Evolutionary conservation across 2,113 vertebrate species (phyloP).

Genomic region (Apus apus): DNA sequence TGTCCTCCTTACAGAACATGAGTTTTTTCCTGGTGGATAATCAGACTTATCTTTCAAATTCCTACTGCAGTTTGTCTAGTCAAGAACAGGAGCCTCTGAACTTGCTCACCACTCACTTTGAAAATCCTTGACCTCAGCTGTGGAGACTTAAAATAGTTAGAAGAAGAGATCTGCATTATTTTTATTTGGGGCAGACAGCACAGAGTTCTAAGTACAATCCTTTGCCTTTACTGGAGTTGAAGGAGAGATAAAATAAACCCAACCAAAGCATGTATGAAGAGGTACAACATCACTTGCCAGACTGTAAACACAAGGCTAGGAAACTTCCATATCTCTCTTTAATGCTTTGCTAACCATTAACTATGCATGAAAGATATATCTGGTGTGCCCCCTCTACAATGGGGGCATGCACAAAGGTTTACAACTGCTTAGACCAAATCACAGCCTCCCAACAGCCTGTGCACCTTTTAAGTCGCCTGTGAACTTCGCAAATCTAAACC

Average conservation of each 20-base stretch:
- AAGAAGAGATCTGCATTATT: not conserved
- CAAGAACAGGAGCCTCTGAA: not conserved
- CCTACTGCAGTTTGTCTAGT: not conserved
- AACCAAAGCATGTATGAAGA: not conserved
- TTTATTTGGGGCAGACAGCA: not conserved
- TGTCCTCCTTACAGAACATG: not conserved
- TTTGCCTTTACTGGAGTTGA: not conserved
- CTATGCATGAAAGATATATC: not conserved
- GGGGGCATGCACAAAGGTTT: not conserved
- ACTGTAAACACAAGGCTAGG: not conserved
- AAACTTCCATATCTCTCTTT: not conserved
- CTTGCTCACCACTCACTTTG: not conserved
- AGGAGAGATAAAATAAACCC: not conserved
- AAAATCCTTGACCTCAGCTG: not conserved
- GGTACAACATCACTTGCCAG: not conserved
- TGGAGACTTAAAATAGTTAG: not conserved
- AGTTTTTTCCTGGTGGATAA: not conserved
- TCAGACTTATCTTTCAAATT: not conserved
- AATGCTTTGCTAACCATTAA: not conserved
- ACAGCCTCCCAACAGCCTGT: not conserved
- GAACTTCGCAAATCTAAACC: not conserved
- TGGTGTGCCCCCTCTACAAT: not conserved
- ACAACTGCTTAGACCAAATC: not conserved
- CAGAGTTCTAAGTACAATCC: not conserved
- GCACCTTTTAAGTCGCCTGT: not conserved